Evolutionary conservation across 2,797 vertebrate species (phyloP), one percentile per base, ranked within the genome.

Genomic region (Enteromius unitaeniatus): DNA sequence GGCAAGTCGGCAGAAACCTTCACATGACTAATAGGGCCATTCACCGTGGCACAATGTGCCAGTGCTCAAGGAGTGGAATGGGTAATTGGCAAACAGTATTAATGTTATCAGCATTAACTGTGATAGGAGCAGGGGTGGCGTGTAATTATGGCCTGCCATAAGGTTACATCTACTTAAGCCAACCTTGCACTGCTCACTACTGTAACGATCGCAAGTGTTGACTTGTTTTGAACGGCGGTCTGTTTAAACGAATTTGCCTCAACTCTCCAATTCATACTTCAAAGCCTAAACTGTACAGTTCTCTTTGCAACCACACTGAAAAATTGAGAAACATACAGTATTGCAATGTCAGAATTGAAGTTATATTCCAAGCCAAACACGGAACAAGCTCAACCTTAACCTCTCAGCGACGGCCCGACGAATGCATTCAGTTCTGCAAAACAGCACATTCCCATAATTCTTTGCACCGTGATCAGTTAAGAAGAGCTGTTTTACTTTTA

Each of bases 81-180:
- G 77, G 62, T 86, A 89, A 90, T 88, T 89, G 86, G 78, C 45
- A 87, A 86, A 82, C 60, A 83, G 69, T 83, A 75, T 86, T 87
- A 86, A 84, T 67, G 73, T 85, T 87, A 84, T 65, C 85, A 76
- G 67, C 74, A 84, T 86, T 83, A 87, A 85, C 76, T 67, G 64
- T 65, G 79, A 77, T 69, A 79, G 84, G 81, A 86, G 75, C 79
- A 79, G 40, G 58, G 64, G 60, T 78, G 74, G 53, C 3, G 31
- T 42, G 31, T 86, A 75, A 87, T 85, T 74, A 82, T 70, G 72
- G 70, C 37, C 72, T 82, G 62, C 83, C 53, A 72, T 69, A 47
- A 58, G 47, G 65, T 51, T 42, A 60, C 53, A 78, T 77, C 58
- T 81, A 47, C 64, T 53, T 78, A 79, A 74, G 49, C 21, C 45